These are phyloP conservation scores for Abscondita cerata DNA, from an alignment of 2,888 invertebrate species.

Conservation along the genomic window DNA sequence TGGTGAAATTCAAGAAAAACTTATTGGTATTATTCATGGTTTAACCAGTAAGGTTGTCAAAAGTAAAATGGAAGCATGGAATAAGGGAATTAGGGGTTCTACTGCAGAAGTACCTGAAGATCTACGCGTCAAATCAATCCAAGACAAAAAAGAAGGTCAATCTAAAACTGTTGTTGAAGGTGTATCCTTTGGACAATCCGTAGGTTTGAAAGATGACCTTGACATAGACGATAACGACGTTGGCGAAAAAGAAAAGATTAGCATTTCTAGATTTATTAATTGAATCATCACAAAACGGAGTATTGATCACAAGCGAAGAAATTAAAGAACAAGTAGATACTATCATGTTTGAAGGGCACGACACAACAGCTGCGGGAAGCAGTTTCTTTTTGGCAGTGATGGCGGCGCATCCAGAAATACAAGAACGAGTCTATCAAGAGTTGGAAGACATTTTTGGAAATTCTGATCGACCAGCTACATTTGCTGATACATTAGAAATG, in stretches of 20 bases:
- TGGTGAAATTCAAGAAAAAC: constrained; percentile 74
- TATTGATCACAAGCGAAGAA: constrained; percentile 76
- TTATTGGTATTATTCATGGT: constrained; percentile 79
- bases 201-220: constrained; percentile 72
- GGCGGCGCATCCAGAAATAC: constrained; percentile 81
- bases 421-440: constrained; percentile 76
- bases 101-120: constrained; percentile 54
- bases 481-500: constrained; percentile 80
- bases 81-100: constrained; percentile 60
- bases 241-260: constrained; percentile 79
- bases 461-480: constrained; percentile 77
- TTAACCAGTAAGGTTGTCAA: constrained; percentile 77
- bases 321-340: constrained; percentile 88
- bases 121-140: constrained; percentile 52
- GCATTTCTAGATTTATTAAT: constrained; percentile 91
- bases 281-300: constrained; percentile 81
- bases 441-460: constrained; percentile 79
- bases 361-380: constrained; percentile 85
- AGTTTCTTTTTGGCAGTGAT: constrained; percentile 86
- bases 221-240: constrained; percentile 84
- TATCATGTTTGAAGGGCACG: constrained; percentile 90
- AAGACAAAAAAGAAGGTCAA: constrained; percentile 47
- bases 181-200: constrained; percentile 66
- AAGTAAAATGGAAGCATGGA: constrained; percentile 67
- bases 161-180: constrained; percentile 66